Base-by-base conservation (phyloP, 2,113 vertebrate species). In the Urocitellus parryii region DNA sequence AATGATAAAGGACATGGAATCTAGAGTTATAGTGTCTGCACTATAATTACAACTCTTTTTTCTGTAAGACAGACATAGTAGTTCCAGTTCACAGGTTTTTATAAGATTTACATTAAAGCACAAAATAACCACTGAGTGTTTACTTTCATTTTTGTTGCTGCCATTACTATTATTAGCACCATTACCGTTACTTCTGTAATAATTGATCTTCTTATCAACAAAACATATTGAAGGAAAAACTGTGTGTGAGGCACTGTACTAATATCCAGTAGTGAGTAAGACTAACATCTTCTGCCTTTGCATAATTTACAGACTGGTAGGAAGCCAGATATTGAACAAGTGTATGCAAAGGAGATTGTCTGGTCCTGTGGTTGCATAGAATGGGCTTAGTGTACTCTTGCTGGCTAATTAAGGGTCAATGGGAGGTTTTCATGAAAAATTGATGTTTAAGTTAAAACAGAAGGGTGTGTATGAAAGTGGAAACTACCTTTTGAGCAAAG, bases 311-410 rank as follows among this genome's bases (percentile, higher is more conserved):
- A 80, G 68, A 79, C 73, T 88, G 53, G 39, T 79, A 37, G 82
- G 53, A 96, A 91, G 73, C 42, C 76, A 94, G 61, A 18, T 56
- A 89, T 8, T 94, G 91, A 93, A 51, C 72, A 76, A 42, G 17
- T 53, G n/a, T 61, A 27, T 42, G 63, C 74, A 37, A n/a, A n/a
- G 9, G 45, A 53, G n/a, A 48, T 58, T n/a, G 11, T 53, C 74
- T 78, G 78, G 20, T 45, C n/a, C 25, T 89, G 27, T 61, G 83
- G 17, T 56, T 80, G 51, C 27, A 8, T 42, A n/a, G 42, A 94
- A 79, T 48, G 34, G 2, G 20, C 48, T 81, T 91, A 82, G 10
- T 48, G 20, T 45, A 14, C 24, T 82, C 10, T 58, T 63, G 61
- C 17, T 17, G 32, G 24, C 53, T 65, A 32, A 24, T 9, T 3